Evolutionary conservation across 2,797 vertebrate species (phyloP), one percentile per base, ranked within the genome.

Genomic region (Mormyrus hasselquistii): DNA sequence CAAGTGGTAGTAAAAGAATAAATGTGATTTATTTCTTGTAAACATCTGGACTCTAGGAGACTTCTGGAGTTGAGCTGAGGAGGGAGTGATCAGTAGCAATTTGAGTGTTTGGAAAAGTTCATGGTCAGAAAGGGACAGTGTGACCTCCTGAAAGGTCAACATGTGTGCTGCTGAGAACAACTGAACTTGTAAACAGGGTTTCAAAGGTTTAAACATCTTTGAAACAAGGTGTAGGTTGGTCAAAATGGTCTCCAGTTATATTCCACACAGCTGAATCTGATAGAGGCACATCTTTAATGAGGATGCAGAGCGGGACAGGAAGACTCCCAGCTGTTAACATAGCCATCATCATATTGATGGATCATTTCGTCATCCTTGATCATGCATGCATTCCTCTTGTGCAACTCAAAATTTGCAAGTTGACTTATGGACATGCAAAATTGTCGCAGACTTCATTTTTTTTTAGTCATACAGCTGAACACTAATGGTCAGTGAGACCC

Each of bases 251-350:
- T 69, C n/a, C 57, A 89, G 88, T 22, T 76, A 73, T 88, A 89
- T 88, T 82, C 91, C 90, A 91, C 89, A 91, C 76, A 90, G 88
- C 87, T 91, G 47, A 83, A 90, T 69, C 83, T 91, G 79, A 89
- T 90, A 89, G 85, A 34, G 91, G 91, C 89, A 92, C 87, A 89
- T 88, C 89, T 91, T 89, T 92, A 92, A 92, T 91, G 87, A 88
- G 88, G 84, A 57, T 87, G 79, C 88, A 50, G 86, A 87, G 52
- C 83, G 53, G 53, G 86, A 89, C 57, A 25, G 38, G 55, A 50
- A 62, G 85, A 53, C 85, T 59, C 47, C 57, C 88, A 10, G 57
- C 53, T 89, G 85, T 85, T 86, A 62, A 65, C 84, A 73, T 59
- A 84, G 88, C 55, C 52, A 47, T 59, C 69, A 89, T 79, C 82